phyloP scores from a whole-genome alignment of 2,888 invertebrate species.

The Homarus gammarus region DNA sequence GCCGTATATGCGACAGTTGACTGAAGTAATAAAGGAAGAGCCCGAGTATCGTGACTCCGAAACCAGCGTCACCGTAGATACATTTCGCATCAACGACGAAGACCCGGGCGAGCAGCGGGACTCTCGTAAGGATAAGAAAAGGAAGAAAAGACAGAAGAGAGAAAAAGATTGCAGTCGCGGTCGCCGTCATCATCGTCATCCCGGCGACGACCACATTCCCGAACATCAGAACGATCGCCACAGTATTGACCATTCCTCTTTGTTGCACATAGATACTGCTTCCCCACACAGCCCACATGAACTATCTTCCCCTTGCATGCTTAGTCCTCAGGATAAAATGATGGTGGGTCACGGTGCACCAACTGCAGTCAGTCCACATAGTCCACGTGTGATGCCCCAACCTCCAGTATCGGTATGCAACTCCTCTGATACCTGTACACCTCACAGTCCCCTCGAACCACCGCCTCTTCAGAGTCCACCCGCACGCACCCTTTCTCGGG shows the following conservation, averaged over 20 bases:
- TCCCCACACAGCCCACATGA: slow-evolving; percentile 51
- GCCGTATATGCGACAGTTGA: slow-evolving; percentile 9
- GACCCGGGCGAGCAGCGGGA: slow-evolving; percentile 52
- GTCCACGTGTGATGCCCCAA: slow-evolving; percentile 22
- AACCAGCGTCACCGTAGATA: slow-evolving; percentile 48
- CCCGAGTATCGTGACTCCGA: slow-evolving; percentile 51
- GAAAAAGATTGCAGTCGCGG: slow-evolving; percentile 68
- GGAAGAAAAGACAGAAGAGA: slow-evolving; percentile 63
- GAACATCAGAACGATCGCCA: slow-evolving; percentile 45
- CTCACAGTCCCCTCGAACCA: slow-evolving; percentile 35
- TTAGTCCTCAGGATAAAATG: slow-evolving; percentile 60
- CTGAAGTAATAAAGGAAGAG: slow-evolving; percentile 43
- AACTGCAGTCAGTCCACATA: slow-evolving; percentile 37
- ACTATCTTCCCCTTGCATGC: slow-evolving; percentile 46
- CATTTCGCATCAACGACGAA: slow-evolving; percentile 51
- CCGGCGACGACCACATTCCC: slow-evolving; percentile 15
- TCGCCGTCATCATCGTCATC: slow-evolving; percentile 57
- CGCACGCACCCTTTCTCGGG: slow-evolving; percentile 10
- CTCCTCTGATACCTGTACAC: slow-evolving; percentile 19
- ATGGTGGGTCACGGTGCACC: slow-evolving; percentile 2
- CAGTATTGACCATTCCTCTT: slow-evolving; percentile 46
- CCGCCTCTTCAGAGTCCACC: slow-evolving; percentile 51
- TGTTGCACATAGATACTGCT: slow-evolving; percentile 35
- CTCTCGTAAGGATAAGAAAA: slow-evolving; percentile 59
- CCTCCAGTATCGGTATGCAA: slow-evolving; percentile 30